A percentile compares a stretch with the other conserved stretches of the same genome.
Evolutionary conservation across 2,888 invertebrate species (phyloP).

Genomic region (Micropterix aruncella): DNA sequence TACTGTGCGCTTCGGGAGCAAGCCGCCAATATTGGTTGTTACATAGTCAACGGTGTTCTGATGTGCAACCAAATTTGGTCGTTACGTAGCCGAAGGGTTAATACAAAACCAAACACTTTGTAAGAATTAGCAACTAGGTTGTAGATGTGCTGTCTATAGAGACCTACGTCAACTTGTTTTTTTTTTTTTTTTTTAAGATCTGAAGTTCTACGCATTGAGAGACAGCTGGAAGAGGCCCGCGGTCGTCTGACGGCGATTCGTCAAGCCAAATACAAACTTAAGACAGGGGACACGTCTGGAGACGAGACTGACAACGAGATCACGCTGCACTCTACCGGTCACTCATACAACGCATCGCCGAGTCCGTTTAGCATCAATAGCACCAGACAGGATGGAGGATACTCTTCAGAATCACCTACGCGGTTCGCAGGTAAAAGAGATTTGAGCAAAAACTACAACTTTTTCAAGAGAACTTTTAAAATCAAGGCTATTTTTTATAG

Average conservation of each 20-base stretch:
- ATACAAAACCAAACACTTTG: no score
- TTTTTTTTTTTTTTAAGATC: conserved; percentile 29
- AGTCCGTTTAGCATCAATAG: conserved; percentile 1
- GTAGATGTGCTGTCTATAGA: conserved; percentile 3
- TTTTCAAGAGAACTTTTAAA: no score
- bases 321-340: conserved; percentile 8
- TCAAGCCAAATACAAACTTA: conserved; percentile 79
- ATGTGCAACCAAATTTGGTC: neutral
- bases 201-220: conserved; percentile 87
- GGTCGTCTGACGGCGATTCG: conserved; percentile 81
- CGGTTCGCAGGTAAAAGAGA: neutral
- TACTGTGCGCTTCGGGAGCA: no score
- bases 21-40: no score
- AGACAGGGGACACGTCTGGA: conserved; percentile 45
- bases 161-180: conserved; percentile 5
- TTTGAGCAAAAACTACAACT: neutral
- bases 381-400: conserved; percentile 15
- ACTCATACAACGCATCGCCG: conserved; percentile 3
- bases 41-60: no score
- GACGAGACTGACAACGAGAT: conserved; percentile 51
- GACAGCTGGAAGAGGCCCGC: conserved; percentile 85
- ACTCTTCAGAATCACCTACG: conserved; percentile 18
- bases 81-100: no score
- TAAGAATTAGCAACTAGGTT: no score
- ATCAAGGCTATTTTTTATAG: no score